Conservation (phyloP, 2,113 vertebrate species). For the Ciconia stormi region DNA sequence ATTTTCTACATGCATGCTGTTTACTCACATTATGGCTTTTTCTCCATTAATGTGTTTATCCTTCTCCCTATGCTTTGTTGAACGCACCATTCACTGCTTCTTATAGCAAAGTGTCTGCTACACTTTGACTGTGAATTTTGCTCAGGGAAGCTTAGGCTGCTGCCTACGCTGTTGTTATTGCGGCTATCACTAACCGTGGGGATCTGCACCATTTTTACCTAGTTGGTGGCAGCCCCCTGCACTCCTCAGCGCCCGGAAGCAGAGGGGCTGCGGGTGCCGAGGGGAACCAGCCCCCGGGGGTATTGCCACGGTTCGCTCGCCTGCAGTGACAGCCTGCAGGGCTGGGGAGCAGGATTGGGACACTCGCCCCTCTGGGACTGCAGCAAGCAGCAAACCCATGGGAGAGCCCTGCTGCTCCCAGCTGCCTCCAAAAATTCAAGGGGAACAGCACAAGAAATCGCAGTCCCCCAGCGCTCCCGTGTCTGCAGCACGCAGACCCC, state of each 20-base stretch:
- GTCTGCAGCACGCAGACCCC: neutral
- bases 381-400: neutral
- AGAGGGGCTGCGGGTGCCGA: neutral
- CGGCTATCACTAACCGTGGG: accelerated
- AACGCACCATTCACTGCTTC: neutral
- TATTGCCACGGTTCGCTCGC: accelerated
- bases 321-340: neutral
- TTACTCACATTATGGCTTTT: neutral
- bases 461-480: neutral
- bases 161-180: accelerated
- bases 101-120: neutral
- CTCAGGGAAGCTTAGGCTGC: neutral
- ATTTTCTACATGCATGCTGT: neutral
- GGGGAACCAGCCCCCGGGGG: neutral
- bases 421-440: neutral
- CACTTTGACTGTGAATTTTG: neutral
- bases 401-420: neutral
- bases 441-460: neutral
- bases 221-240: neutral
- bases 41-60: neutral
- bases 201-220: neutral
- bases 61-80: neutral
- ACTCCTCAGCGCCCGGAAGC: accelerated
- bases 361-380: accelerated
- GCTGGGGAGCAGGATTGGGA: neutral